Base-by-base conservation (phyloP, 2,797 vertebrate species). In the Brachyalestes nurse region DNA sequence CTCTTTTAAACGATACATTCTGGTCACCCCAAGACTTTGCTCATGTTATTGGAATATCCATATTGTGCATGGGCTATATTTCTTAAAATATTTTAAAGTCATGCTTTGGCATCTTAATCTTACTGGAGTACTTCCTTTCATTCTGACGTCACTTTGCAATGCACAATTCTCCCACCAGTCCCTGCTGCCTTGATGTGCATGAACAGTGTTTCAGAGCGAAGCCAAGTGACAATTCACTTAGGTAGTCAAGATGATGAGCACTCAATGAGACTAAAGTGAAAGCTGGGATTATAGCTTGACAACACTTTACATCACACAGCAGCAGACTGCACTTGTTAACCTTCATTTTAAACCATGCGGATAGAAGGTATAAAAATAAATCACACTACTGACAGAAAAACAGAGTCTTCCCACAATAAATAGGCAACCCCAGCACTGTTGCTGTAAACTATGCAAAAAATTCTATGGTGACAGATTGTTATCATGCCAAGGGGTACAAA, bases 221-320 rank as follows among this genome's bases (percentile, higher is more conserved):
- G 80, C 66, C 72, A 76, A 82, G 57, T 66, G 74, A 80, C 77
- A 66, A 70, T 84, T 84, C 71, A 80, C 66, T 84, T 78, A 75
- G 74, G 74, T 55, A 66, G 78, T 82, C 77, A 82, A 79, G 75
- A 82, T 84, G 85, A 86, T 80, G 82, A 82, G 79, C 70, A 74
- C 74, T 82, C 70, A 53, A 49, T 82, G 62, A 74, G 40, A 64
- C 62, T 70, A 83, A 86, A 82, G 77, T 79, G 77, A 87, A 83
- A 82, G 75, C 75, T 69, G 47, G 65, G 71, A 84, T 84, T 79
- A 77, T 72, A 85, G 45, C 34, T 69, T 82, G 80, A 84, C 77
- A 84, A 77, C 75, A 60, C 13, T 19, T 82, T 80, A 80, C 75
- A 80, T 82, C 72, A 82, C 69, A 64, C 53, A 73, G 45, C 69